Evolutionary conservation across 2,797 vertebrate genomes (phyloP).

Genomic region (Fundulus diaphanus): DNA sequence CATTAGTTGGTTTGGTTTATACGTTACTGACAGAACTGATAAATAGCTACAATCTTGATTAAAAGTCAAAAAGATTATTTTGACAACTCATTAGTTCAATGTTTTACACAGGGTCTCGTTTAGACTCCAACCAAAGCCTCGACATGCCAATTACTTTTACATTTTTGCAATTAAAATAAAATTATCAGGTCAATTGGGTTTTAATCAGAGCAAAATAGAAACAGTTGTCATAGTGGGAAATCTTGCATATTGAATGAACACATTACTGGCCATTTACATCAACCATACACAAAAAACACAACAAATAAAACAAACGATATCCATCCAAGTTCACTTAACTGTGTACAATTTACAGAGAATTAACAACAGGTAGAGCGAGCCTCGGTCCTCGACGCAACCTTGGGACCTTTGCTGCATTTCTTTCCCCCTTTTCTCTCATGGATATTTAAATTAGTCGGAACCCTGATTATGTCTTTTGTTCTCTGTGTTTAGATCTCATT

Average conservation of each 20-base stretch:
- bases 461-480: not conserved
- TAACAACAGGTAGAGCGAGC: too few relatives aligned
- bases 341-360: too few relatives aligned
- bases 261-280: too few relatives aligned
- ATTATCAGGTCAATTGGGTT: too few relatives aligned
- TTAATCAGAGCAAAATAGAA: too few relatives aligned
- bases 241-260: too few relatives aligned
- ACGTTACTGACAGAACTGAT: not conserved
- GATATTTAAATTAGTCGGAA: not conserved
- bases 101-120: not conserved
- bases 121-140: not conserved
- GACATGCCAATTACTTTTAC: not conserved
- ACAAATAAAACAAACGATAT: too few relatives aligned
- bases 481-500: constrained; percentile 77
- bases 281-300: too few relatives aligned
- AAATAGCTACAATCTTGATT: not conserved
- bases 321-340: too few relatives aligned
- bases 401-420: too few relatives aligned
- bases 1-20: not conserved
- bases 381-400: too few relatives aligned
- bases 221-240: too few relatives aligned
- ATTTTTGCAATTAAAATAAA: not conserved
- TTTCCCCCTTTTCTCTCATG: not conserved
- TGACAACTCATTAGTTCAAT: not conserved
- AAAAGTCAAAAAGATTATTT: not conserved